Conservation (phyloP, 2,797 vertebrate species). For the Lacerta viridis region DNA sequence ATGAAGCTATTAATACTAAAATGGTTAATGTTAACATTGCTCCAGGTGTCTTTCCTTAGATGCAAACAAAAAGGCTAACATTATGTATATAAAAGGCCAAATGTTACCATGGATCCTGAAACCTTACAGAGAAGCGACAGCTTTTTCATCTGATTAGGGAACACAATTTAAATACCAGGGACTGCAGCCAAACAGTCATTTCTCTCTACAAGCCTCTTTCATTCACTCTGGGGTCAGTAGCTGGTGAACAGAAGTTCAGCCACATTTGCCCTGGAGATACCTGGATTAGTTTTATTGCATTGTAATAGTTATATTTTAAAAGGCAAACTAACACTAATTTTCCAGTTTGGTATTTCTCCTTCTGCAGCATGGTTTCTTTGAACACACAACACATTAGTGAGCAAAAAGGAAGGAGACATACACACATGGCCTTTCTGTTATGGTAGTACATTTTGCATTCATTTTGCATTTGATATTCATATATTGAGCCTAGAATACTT, state of each 20-base stretch:
- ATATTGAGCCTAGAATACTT: neutral
- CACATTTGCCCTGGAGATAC: conserved; percentile 88
- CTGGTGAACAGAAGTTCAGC: conserved; percentile 87
- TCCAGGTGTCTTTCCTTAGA: conserved; percentile 85
- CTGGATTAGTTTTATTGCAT: conserved; percentile 87
- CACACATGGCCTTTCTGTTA: conserved; percentile 47
- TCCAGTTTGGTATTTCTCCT: conserved; percentile 76
- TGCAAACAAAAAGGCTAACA: conserved; percentile 87
- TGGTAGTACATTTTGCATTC: conserved; percentile 47
- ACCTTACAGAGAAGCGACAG: conserved; percentile 89
- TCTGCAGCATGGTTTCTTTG: conserved; percentile 52
- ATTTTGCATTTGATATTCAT: conserved; percentile 15
- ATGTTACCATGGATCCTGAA: conserved; percentile 92
- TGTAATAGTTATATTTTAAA: conserved; percentile 86
- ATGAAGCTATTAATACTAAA: conserved; percentile 86
- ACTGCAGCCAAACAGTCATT: conserved; percentile 85
- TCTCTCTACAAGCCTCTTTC: conserved; percentile 81
- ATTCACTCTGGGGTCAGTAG: conserved; percentile 85
- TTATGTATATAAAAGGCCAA: conserved; percentile 88
- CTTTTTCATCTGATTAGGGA: conserved; percentile 87
- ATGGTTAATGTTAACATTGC: conserved; percentile 85
- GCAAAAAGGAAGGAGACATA: conserved; percentile 51
- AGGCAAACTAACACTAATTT: conserved; percentile 81
- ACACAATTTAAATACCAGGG: conserved; percentile 89
- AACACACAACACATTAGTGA: conserved; percentile 55